These are phyloP conservation scores for Rhinogobio ventralis DNA, from an alignment of 2,797 vertebrate genomes.

Conservation along the genomic window DNA sequence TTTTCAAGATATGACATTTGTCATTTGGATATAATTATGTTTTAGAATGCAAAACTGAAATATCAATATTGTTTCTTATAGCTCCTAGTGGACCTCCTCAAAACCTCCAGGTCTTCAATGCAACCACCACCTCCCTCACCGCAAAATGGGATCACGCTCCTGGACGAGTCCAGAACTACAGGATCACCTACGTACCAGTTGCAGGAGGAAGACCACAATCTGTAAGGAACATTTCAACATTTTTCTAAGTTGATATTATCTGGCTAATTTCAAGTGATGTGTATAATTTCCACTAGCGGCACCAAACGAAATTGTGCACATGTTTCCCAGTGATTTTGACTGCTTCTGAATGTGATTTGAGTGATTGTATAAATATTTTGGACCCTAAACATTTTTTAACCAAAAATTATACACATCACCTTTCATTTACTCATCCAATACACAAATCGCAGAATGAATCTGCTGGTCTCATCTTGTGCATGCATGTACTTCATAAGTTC, in stretches of 20 bases:
- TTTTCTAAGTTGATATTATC: not conserved
- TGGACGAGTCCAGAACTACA: constrained; percentile 92
- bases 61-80: constrained; percentile 61
- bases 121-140: constrained; percentile 90
- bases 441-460: not conserved
- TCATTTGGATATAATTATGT: not conserved
- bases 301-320: not conserved
- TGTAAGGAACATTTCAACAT: constrained; percentile 74
- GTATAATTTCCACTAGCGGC: not conserved
- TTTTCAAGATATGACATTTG: constrained; percentile 3
- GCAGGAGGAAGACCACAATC: constrained; percentile 83
- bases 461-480: not conserved
- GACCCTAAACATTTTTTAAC: not conserved
- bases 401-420: not conserved
- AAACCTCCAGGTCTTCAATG: constrained; percentile 94
- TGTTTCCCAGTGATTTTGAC: not conserved
- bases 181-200: constrained; percentile 86
- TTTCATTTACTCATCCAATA: not conserved
- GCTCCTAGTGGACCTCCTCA: constrained; percentile 87
- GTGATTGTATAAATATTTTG: not conserved
- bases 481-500: not conserved
- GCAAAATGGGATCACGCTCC: constrained; percentile 92
- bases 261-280: not conserved
- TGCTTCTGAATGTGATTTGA: not conserved
- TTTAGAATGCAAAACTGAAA: constrained; percentile 14